Evolutionary conservation across 2,113 vertebrate genomes (phyloP), one percentile per base, ranked within the genome.

Genomic region (Columbina picui): DNA sequence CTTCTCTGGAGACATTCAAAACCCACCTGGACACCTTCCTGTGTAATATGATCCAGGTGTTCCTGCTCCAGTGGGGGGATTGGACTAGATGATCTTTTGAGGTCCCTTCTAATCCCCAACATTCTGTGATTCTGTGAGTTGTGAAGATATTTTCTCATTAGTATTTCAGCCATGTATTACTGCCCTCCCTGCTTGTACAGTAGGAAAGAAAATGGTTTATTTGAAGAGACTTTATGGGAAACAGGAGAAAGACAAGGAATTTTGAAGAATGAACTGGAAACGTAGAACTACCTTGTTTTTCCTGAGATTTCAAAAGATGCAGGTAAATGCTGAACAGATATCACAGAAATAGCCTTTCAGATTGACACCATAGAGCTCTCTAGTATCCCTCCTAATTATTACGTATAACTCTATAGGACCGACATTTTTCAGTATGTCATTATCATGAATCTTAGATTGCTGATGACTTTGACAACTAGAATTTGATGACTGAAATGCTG

Each of bases 391-490:
- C 68, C 5, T 85, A 89, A 83, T 71, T 76, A 82, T 88, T 78
- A 78, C 12, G 39, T 82, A 57, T 61, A 73, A 61, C 84, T 91
- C 50, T 20, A 91, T 83, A 68, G 60, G 69, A 87, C 84, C 21
- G 5, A 80, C 36, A 52, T 70, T 78, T 95, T 91, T 68, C 88
- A 64, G 61, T 57, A 81, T 69, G 59, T 82, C 80, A 69, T 87
- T 74, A 55, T 78, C 77, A 55, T 50, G 61, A 90, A 63, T 93
- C 85, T 73, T 80, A 76, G 57, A 61, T n/a, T 92, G 53, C 41
- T 96, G 70, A 91, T 87, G 89, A 75, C 38, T 88, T 91, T 87
- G 94, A 74, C 57, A 91, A 25, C n/a, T 68, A 53, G 47, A 71
- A 71, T 90, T 88, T 73, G 41, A 69, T 91, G 84, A 96, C 47